Conservation (phyloP, 2,888 invertebrate species). For the Parthenolecanium corni region DNA sequence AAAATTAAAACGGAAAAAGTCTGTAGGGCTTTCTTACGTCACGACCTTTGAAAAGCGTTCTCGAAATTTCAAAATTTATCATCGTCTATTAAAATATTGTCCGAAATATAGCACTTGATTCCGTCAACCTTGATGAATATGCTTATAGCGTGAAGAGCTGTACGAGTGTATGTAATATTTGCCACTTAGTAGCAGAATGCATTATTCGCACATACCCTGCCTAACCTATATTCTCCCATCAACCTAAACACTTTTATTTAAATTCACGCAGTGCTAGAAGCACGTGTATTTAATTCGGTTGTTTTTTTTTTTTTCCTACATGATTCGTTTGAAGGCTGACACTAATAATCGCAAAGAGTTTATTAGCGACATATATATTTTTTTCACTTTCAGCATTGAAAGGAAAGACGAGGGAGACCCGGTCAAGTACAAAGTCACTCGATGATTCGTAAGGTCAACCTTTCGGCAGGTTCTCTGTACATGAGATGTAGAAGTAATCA, state of each 20-base stretch:
- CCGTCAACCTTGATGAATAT: constrained; percentile 25
- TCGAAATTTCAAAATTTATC: constrained; percentile 21
- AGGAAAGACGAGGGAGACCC: constrained; percentile 18
- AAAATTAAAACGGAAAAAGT: neutral
- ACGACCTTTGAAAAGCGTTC: constrained; percentile 7
- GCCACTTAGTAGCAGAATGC: constrained; percentile 26
- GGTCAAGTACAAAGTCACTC: constrained; percentile 17
- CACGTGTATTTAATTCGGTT: constrained; percentile 27
- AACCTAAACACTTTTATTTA: constrained; percentile 13
- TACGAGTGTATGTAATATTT: constrained; percentile 22
- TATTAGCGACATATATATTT: constrained; percentile 15
- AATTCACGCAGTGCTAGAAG: constrained; percentile 26
- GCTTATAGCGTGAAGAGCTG: constrained; percentile 20
- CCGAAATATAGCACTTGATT: constrained; percentile 22
- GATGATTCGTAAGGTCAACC: constrained; percentile 6
- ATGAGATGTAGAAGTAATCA: too few species aligned
- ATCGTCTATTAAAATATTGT: constrained; percentile 3
- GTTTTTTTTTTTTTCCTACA: neutral
- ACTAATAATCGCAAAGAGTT: constrained; percentile 25
- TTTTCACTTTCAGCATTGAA: neutral
- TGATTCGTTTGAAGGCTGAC: constrained; percentile 28
- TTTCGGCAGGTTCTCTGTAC: too few species aligned
- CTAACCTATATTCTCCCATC: neutral
- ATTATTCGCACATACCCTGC: constrained; percentile 25
- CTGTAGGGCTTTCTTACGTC: neutral